A percentile compares a stretch with the other conserved stretches of the same genome.
Evolutionary conservation across 2,888 invertebrate species (phyloP).

Genomic region (Apocheima hispidaria): DNA sequence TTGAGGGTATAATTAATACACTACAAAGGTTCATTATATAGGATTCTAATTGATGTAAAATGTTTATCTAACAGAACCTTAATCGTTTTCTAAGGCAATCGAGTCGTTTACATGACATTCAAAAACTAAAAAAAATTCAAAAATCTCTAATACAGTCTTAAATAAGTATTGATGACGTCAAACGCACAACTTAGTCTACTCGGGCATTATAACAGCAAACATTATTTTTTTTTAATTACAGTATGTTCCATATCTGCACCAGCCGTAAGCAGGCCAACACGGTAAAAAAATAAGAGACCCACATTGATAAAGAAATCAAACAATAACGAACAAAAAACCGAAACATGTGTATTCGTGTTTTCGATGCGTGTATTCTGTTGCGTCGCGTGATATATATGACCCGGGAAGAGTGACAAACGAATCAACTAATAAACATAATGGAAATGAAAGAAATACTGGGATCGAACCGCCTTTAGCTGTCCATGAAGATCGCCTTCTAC

Average conservation of each 20-base stretch:
- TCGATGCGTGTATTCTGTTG: constrained; percentile 70
- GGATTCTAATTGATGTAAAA: too few relatives aligned
- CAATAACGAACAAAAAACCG: constrained; percentile 52
- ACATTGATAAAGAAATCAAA: constrained; percentile 51
- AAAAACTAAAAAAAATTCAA: constrained; percentile 1
- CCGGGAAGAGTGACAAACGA: constrained; percentile 70
- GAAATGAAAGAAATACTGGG: constrained; percentile 57
- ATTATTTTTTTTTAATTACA: not conserved
- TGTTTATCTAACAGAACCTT: not conserved
- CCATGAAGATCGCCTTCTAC: constrained; percentile 68
- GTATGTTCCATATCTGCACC: constrained; percentile 70
- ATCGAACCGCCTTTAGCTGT: constrained; percentile 69
- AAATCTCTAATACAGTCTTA: not conserved
- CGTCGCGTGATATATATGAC: constrained; percentile 83
- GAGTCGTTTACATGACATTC: not conserved
- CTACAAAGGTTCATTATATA: too few relatives aligned
- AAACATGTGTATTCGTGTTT: constrained; percentile 73
- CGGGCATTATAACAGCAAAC: not conserved
- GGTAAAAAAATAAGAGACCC: constrained; percentile 62
- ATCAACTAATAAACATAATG: constrained; percentile 58
- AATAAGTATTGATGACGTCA: constrained; percentile 57
- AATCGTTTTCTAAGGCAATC: not conserved
- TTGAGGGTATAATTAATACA: too few relatives aligned
- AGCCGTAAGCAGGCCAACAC: constrained; percentile 75
- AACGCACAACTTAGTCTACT: constrained; percentile 26